Evolutionary conservation across 1,140 invertebrate genomes (phyloP).

Genomic region (Bombus fervidus): DNA sequence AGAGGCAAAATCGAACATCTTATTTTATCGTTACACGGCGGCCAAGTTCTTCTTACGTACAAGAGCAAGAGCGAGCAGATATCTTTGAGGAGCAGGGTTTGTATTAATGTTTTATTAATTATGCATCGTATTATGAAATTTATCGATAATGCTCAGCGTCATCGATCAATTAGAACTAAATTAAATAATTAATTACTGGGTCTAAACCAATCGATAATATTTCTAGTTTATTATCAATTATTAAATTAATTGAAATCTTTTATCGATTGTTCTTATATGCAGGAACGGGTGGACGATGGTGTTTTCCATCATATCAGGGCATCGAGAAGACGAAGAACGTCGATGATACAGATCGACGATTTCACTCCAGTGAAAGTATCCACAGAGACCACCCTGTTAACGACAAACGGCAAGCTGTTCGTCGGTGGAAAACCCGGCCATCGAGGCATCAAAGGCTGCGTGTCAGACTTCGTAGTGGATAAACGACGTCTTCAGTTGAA

Average conservation of each 20-base stretch:
- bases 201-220: too few relatives aligned
- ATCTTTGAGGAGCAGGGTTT: constrained; percentile 83
- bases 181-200: too few relatives aligned
- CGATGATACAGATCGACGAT: constrained; percentile 84
- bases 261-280: not conserved
- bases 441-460: constrained; percentile 85
- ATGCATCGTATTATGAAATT: not conserved
- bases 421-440: constrained; percentile 83
- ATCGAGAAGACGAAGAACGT: constrained; percentile 80
- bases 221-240: too few relatives aligned
- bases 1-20: constrained; percentile 82
- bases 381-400: constrained; percentile 73
- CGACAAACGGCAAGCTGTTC: constrained; percentile 81
- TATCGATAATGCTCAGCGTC: not conserved
- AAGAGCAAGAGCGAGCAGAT: constrained; percentile 76
- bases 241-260: not conserved
- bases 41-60: constrained; percentile 85
- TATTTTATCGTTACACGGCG: constrained; percentile 78
- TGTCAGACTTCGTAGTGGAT: constrained; percentile 84
- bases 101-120: not conserved
- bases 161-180: not conserved
- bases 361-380: constrained; percentile 74
- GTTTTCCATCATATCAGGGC: constrained; percentile 79
- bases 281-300: constrained; percentile 83
- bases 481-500: constrained; percentile 80